phyloP scores from a whole-genome alignment of 2,113 vertebrate genomes.

The Macrotis lagotis region DNA sequence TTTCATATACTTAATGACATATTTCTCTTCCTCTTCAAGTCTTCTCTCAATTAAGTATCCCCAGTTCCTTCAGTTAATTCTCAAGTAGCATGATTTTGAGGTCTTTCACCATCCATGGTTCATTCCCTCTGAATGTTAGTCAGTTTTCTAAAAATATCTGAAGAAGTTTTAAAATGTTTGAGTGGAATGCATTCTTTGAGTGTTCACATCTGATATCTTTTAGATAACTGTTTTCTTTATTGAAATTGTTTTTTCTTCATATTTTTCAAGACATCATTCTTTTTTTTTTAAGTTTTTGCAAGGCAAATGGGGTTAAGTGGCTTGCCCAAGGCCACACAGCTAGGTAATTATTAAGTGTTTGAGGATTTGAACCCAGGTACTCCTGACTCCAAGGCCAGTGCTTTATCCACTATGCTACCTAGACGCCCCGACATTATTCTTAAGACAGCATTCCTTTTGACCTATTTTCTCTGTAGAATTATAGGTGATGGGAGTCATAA shows the following conservation, averaged over 20 bases:
- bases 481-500: not conserved
- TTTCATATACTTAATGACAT: not conserved
- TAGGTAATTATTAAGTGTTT: too few relatives aligned
- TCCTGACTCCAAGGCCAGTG: too few relatives aligned
- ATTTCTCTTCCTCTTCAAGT: not conserved
- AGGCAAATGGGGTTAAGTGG: too few relatives aligned
- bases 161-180: not conserved
- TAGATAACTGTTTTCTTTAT: not conserved
- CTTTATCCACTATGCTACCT: too few relatives aligned
- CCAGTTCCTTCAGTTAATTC: not conserved
- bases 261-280: not conserved
- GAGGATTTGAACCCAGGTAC: too few relatives aligned
- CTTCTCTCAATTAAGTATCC: not conserved
- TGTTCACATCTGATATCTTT: not conserved
- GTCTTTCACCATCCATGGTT: not conserved
- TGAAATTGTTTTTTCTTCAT: not conserved
- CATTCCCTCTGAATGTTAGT: not conserved
- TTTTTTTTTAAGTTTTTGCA: too few relatives aligned
- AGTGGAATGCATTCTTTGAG: not conserved
- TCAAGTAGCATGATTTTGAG: not conserved
- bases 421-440: too few relatives aligned
- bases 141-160: not conserved
- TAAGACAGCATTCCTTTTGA: not conserved
- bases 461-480: not conserved
- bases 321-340: too few relatives aligned